A percentile compares a stretch with the other conserved stretches of the same genome.
phyloP scores from a whole-genome alignment of 2,888 invertebrate species.

The Drosophila flavopinicola region DNA sequence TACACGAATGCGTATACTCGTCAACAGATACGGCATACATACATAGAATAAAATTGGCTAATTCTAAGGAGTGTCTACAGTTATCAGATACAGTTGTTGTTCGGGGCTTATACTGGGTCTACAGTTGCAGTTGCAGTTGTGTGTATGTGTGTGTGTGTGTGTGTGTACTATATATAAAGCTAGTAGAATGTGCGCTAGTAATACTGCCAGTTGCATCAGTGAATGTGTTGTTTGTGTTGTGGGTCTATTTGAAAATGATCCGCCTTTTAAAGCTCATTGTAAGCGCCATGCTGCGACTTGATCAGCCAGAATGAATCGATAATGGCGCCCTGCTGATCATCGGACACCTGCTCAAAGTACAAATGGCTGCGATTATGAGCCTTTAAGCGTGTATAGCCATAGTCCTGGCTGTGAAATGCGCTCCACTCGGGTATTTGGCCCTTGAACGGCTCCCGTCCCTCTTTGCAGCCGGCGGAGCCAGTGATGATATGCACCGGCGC shows the following conservation, averaged over 20 bases:
- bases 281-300: constrained; percentile 85
- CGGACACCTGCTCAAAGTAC: constrained; percentile 94
- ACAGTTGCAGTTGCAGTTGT: constrained; percentile 22
- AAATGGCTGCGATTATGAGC: constrained; percentile 93
- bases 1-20: not conserved
- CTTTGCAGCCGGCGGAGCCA: constrained; percentile 95
- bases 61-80: constrained; percentile 25
- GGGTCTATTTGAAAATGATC: not conserved
- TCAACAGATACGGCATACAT: not conserved
- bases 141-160: not conserved
- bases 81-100: constrained; percentile 20
- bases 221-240: not conserved
- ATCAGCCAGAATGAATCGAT: constrained; percentile 89
- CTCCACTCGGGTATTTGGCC: constrained; percentile 89
- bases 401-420: constrained; percentile 93
- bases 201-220: constrained; percentile 60
- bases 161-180: not conserved
- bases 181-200: constrained; percentile 58
- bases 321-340: constrained; percentile 88
- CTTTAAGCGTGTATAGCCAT: constrained; percentile 95
- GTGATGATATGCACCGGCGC: constrained; percentile 97
- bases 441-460: constrained; percentile 91
- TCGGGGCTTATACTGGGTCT: constrained; percentile 12
- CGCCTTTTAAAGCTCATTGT: constrained; percentile 40
- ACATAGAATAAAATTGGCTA: constrained; percentile 40